These are phyloP conservation scores for Heliconius melpomene DNA, from an alignment of 1,140 invertebrate genomes.

Conservation along the genomic window DNA sequence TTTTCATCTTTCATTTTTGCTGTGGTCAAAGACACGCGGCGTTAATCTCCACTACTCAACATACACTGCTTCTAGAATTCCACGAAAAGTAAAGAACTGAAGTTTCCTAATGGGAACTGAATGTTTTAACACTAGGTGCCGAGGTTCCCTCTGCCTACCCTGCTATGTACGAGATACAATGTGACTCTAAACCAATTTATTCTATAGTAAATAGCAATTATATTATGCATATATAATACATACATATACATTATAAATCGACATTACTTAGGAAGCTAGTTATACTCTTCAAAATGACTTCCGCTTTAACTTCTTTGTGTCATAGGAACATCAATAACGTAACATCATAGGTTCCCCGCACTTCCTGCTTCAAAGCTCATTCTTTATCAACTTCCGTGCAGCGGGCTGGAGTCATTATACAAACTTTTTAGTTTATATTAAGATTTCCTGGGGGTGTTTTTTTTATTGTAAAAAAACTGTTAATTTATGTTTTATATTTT, in stretches of 20 bases:
- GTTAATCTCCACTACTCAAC: too few relatives aligned
- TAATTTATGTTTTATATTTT: background rate
- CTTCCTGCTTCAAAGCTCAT: conserved; percentile 21
- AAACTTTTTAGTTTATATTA: background rate
- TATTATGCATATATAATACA: background rate
- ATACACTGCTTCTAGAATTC: too few relatives aligned
- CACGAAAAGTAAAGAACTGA: too few relatives aligned
- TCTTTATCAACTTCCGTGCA: conserved; percentile 20
- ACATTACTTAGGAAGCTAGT: background rate
- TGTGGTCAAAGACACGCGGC: too few relatives aligned
- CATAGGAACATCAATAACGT: background rate
- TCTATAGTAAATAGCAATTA: background rate
- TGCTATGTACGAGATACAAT: too few relatives aligned
- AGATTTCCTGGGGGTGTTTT: background rate
- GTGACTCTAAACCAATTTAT: too few relatives aligned
- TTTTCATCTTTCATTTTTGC: too few relatives aligned
- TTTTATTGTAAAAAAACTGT: background rate
- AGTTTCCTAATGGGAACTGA: too few relatives aligned
- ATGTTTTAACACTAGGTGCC: too few relatives aligned
- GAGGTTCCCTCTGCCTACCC: too few relatives aligned
- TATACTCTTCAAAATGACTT: background rate
- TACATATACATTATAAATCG: background rate
- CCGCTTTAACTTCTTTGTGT: background rate
- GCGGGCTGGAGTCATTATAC: background rate
- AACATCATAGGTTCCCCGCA: conserved; percentile 1